These are phyloP conservation scores for Leptocoma aspasia DNA, from an alignment of 2,113 vertebrate species.

Conservation along the genomic window DNA sequence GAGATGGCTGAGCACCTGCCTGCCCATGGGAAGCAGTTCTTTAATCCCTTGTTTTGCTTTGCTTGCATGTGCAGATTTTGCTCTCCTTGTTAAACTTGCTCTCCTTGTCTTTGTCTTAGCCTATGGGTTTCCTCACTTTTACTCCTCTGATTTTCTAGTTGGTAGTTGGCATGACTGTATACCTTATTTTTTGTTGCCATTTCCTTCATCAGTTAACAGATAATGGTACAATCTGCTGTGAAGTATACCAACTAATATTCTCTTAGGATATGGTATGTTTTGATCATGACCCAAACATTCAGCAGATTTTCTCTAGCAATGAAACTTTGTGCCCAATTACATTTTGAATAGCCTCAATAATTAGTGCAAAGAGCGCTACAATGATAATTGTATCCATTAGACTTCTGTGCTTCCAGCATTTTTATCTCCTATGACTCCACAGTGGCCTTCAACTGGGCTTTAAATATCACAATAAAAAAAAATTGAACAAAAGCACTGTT, in stretches of 20 bases:
- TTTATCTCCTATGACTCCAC: neutral
- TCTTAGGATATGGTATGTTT: neutral
- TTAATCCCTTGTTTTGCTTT: neutral
- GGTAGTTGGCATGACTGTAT: neutral
- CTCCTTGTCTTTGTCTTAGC: neutral
- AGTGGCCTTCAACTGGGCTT: neutral
- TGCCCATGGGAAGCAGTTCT: neutral
- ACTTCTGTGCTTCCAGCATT: neutral
- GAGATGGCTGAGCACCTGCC: neutral
- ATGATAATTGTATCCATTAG: neutral
- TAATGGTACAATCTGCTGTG: neutral
- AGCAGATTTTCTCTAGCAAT: neutral
- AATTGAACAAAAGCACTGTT: neutral
- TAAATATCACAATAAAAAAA: neutral
- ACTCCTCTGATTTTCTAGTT: neutral
- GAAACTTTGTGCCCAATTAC: neutral
- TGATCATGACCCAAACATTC: neutral
- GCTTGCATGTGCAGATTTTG: neutral
- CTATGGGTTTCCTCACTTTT: neutral
- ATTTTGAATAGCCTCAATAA: neutral
- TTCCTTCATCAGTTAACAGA: neutral
- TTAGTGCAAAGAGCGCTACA: neutral
- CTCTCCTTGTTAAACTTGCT: neutral
- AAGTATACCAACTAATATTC: neutral
- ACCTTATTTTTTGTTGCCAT: neutral